phyloP scores from a whole-genome alignment of 2,113 vertebrate species.

The Etheostoma spectabile region DNA sequence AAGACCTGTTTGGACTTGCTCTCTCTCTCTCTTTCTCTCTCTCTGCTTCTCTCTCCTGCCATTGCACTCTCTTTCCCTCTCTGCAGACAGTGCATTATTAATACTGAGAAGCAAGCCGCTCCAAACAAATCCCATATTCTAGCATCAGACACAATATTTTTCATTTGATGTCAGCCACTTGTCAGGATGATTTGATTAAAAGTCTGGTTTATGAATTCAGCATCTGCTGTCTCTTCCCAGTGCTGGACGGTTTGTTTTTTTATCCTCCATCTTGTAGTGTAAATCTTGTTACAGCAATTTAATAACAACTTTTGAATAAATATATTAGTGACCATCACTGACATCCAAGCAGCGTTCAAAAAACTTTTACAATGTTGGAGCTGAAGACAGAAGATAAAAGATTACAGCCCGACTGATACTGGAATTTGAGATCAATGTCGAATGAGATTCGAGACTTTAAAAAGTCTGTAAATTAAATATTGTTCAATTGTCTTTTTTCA shows the following conservation, averaged over 20 bases:
- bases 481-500: background rate
- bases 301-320: constrained; percentile 19
- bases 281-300: constrained; percentile 11
- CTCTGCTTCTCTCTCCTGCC: background rate
- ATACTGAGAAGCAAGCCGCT: constrained; percentile 57
- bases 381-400: background rate
- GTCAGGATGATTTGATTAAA: constrained; percentile 78
- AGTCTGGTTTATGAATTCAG: constrained; percentile 62
- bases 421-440: background rate
- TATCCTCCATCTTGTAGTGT: constrained; percentile 28
- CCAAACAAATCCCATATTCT: constrained; percentile 68
- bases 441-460: background rate
- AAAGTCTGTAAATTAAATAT: background rate
- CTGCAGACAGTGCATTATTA: constrained; percentile 64
- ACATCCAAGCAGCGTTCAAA: background rate
- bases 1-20: constrained; percentile 61
- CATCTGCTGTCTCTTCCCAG: constrained; percentile 58
- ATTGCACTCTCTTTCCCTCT: constrained; percentile 3
- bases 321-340: background rate
- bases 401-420: background rate
- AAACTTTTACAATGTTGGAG: constrained; percentile 15
- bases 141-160: constrained; percentile 63
- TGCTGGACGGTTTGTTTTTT: constrained; percentile 5
- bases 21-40: constrained; percentile 12
- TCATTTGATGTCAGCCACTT: constrained; percentile 71